A percentile compares a stretch with the other conserved stretches of the same genome.
phyloP scores from a whole-genome alignment of 2,888 invertebrate genomes.

The Zaprionus bogoriensis region DNA sequence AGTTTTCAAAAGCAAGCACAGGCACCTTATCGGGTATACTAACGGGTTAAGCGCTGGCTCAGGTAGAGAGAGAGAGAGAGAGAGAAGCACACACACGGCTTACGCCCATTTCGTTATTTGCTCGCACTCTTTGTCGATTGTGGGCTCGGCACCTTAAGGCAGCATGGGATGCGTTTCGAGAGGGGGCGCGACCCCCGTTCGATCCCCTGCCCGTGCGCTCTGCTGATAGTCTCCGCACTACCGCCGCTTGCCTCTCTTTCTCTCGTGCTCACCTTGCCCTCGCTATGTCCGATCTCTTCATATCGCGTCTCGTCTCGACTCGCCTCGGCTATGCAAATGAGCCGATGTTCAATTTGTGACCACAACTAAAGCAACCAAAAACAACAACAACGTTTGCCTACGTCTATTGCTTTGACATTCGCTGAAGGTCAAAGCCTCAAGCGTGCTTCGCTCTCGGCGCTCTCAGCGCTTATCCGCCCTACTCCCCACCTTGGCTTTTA shows the following conservation, averaged over 20 bases:
- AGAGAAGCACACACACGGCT: not conserved
- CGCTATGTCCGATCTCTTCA: too few species aligned
- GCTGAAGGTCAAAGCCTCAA: constrained; percentile 52
- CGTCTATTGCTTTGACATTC: constrained; percentile 62
- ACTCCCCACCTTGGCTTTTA: not conserved
- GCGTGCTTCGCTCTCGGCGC: not conserved
- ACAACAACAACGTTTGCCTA: not conserved
- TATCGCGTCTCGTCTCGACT: not conserved
- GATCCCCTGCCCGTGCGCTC: not conserved
- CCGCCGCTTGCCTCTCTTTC: not conserved
- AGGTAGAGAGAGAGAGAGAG: not conserved
- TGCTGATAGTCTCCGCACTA: not conserved
- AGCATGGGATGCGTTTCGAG: not conserved
- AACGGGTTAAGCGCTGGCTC: not conserved
- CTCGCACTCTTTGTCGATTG: not conserved
- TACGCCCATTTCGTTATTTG: not conserved
- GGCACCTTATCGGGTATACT: not conserved
- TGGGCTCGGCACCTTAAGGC: constrained; percentile 6
- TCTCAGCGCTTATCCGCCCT: not conserved
- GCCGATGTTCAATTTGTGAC: constrained; percentile 45
- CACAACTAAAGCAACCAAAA: constrained; percentile 5
- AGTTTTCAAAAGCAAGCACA: not conserved
- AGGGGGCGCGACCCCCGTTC: not conserved
- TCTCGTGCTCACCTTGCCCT: too few species aligned
- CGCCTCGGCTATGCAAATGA: constrained; percentile 50